These are phyloP conservation scores for Lacerta viridis DNA, from an alignment of 2,797 vertebrate genomes.

Conservation along the genomic window DNA sequence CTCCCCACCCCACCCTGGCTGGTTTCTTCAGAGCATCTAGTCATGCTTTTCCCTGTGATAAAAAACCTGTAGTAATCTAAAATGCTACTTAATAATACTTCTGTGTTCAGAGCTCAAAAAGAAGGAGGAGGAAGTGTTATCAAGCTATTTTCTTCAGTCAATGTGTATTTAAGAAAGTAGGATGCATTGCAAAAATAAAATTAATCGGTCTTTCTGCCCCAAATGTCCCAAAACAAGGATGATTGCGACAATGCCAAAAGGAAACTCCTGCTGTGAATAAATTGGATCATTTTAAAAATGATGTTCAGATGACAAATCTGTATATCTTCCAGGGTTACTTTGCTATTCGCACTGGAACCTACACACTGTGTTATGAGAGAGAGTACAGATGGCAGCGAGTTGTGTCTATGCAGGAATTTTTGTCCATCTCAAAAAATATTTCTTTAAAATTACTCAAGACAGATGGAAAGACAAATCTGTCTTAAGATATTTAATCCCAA, in stretches of 20 bases:
- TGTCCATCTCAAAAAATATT: constrained; percentile 61
- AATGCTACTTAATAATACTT: background rate
- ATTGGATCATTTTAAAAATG: constrained; percentile 62
- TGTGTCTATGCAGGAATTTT: constrained; percentile 37
- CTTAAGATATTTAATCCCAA: constrained; percentile 51
- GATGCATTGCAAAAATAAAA: background rate
- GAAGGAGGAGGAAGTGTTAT: background rate
- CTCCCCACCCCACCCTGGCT: no score
- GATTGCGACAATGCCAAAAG: constrained; percentile 55
- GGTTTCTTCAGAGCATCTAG: background rate
- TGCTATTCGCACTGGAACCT: constrained; percentile 48
- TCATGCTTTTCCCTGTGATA: background rate
- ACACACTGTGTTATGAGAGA: constrained; percentile 53
- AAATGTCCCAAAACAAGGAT: constrained; percentile 58
- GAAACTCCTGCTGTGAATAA: constrained; percentile 59
- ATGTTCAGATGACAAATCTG: constrained; percentile 71
- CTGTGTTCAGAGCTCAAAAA: background rate
- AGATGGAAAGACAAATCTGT: constrained; percentile 68
- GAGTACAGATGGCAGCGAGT: constrained; percentile 48
- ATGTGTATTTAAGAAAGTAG: background rate
- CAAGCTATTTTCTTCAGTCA: background rate
- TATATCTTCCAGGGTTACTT: constrained; percentile 56
- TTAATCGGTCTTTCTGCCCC: background rate
- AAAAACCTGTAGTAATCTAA: background rate
- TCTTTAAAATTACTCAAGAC: constrained; percentile 52